These are phyloP conservation scores for Syrrhaptes paradoxus DNA, from an alignment of 2,113 vertebrate genomes.

Conservation along the genomic window DNA sequence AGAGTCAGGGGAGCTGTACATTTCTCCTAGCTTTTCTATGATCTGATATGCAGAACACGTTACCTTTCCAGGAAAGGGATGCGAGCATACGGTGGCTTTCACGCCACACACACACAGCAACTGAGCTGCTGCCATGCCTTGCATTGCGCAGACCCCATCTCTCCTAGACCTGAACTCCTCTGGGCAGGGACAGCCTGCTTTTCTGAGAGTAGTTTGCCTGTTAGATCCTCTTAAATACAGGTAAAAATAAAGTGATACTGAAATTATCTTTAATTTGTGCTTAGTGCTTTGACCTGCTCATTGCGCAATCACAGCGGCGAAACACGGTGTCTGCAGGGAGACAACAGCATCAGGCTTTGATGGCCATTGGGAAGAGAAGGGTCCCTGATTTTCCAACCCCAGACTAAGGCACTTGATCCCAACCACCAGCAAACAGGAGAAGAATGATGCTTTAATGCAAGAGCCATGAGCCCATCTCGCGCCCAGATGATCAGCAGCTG, in stretches of 20 bases:
- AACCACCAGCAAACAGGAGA: fast-evolving
- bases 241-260: not conserved
- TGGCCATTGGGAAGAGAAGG: not conserved
- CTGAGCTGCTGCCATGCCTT: fast-evolving
- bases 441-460: not conserved
- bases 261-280: not conserved
- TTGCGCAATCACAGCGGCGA: not conserved
- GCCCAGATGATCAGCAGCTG: fast-evolving
- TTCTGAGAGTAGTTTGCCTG: not conserved
- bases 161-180: not conserved
- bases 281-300: not conserved
- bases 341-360: not conserved
- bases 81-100: not conserved
- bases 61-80: not conserved
- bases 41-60: not conserved
- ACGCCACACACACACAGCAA: not conserved
- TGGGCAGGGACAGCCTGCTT: not conserved
- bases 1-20: not conserved
- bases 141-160: not conserved
- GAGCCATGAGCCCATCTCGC: not conserved
- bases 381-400: not conserved
- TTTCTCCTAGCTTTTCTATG: not conserved
- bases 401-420: not conserved
- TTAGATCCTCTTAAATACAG: not conserved
- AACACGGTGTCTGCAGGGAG: not conserved